These are phyloP conservation scores for Melinaea marsaeus DNA, from an alignment of 2,888 invertebrate species.

Conservation along the genomic window DNA sequence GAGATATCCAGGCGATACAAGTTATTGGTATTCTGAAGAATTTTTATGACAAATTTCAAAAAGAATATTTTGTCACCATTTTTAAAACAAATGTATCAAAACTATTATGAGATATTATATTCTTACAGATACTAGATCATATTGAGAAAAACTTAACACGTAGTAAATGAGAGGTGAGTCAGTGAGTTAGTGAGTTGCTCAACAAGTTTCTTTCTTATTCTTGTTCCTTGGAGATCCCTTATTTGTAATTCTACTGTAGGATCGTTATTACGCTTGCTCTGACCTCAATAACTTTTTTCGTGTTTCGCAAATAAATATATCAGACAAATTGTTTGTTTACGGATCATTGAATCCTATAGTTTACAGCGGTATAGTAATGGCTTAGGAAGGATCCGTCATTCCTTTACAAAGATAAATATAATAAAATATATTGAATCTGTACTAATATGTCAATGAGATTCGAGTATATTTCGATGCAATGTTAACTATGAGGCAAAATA, in stretches of 20 bases:
- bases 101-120: neutral
- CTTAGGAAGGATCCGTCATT: too few species aligned
- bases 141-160: conserved; percentile 31
- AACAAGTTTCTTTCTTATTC: conserved; percentile 35
- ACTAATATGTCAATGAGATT: too few species aligned
- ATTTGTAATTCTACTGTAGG: conserved; percentile 39
- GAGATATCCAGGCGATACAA: too few species aligned
- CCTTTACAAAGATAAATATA: too few species aligned
- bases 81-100: neutral
- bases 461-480: too few species aligned
- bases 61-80: neutral
- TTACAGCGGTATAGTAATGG: too few species aligned
- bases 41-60: neutral
- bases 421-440: too few species aligned
- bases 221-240: conserved; percentile 28
- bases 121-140: neutral
- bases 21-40: neutral
- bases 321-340: conserved; percentile 1
- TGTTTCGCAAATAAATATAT: conserved; percentile 18
- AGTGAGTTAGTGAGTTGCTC: conserved; percentile 37
- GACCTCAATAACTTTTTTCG: conserved; percentile 36
- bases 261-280: conserved; percentile 24
- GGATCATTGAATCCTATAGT: neutral
- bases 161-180: conserved; percentile 39
- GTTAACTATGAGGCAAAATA: too few species aligned